Conservation (phyloP, 64 coral and sea anemone species). For the Acropora yongei region DNA sequence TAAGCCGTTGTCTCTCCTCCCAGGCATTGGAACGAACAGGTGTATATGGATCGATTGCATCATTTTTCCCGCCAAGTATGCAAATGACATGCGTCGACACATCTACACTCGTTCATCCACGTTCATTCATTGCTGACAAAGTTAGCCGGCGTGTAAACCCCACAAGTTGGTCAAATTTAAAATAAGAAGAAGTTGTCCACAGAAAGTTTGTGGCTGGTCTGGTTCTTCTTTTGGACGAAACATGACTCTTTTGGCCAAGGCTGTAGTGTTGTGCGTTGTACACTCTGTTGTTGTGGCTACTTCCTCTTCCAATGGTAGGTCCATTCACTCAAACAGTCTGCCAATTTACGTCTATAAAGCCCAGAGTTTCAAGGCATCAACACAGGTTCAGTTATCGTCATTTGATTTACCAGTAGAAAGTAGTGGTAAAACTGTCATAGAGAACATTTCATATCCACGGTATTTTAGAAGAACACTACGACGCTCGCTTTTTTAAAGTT, state of each 20-base stretch:
- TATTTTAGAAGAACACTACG: no score
- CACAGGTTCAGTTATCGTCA: neutral
- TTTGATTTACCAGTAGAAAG: neutral
- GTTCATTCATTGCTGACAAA: no score
- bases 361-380: neutral
- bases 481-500: no score
- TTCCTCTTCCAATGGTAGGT: neutral
- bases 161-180: neutral
- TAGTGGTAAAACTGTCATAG: neutral
- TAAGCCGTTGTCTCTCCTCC: no score
- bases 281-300: neutral
- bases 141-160: neutral
- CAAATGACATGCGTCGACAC: conserved; percentile 11
- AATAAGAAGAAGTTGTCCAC: neutral
- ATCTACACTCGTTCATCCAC: neutral
- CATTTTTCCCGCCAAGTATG: conserved; percentile 17
- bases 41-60: neutral
- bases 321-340: neutral
- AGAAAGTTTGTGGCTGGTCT: neutral
- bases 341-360: neutral
- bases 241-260: neutral
- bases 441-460: no score
- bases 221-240: neutral
- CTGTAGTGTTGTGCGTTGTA: conserved; percentile 10
- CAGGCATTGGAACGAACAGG: no score